Evolutionary conservation across 2,113 vertebrate genomes (phyloP), one percentile per base, ranked within the genome.

Genomic region (Tauraco erythrolophus): DNA sequence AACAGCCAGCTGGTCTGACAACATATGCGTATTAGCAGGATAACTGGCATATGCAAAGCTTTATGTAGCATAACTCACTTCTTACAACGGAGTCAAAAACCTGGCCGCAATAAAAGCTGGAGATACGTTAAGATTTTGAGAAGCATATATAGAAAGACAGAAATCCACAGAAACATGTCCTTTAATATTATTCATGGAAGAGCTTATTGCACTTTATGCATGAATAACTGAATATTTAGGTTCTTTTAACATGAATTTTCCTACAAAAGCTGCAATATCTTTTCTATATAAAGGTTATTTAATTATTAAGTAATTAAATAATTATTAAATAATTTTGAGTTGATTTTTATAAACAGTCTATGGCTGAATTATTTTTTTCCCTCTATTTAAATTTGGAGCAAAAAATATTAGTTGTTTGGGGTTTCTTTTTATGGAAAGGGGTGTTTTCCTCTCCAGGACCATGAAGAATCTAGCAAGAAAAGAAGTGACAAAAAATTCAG

Each of bases 1-100:
- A 94, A 17, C 28, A 81, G 83, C 64, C 95, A 96, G 68, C 80
- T 94, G 84, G 76, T 53, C 80, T 50, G 76, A 69, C 64, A 96
- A 77, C 56, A 17, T 75, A 68, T 53, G 87, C 27, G 76, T 4
- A 37, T 39, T 54, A 78, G 64, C 80, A 84, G 77, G 87, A 87
- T 24, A 64, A 89, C 0, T 68, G 89, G 56, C 87, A 92, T 11
- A 28, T 22, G 60, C 53, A 72, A 81, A 82, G 77, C 35, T 87
- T 87, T 54, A 35, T 3, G 30, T 3, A 41, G 37, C 72, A 31
- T 1, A 24, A 58, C 31, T 22, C 27, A 19, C 30, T 80, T 43
- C 91, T 66, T 84, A 76, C 46, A 86, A 41, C 0, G 5, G 35
- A 8, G 7, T 45, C 9, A 71, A 80, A 92, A 92, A 51, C 10